Evolutionary conservation across 2,888 invertebrate species (phyloP), one percentile per base, ranked within the genome.

Genomic region (Cheiracanthium punctorium): DNA sequence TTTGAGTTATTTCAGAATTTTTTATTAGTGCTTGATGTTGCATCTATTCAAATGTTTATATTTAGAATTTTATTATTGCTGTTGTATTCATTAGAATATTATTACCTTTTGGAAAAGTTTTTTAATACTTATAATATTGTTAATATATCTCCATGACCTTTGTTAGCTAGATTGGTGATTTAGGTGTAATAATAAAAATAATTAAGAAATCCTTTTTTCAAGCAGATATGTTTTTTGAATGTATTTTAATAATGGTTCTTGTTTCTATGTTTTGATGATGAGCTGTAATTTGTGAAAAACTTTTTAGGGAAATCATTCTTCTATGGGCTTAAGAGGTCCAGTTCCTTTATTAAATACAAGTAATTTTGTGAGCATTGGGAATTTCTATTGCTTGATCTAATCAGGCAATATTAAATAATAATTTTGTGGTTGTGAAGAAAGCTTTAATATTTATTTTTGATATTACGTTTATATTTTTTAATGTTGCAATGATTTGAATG

Each of bases 311-410:
- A 75, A 71, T 24, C 91, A 91, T 80, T 90, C 90, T 0, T 85
- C 77, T 4, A 20, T 84, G 30, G 90, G 90, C 7, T 80, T 88
- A 70, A 88, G 77, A 33, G 90, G 90, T 0, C 69, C 91, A 93
- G 94, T 95, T 90, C 95, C 95, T 0, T 84, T 95, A 90, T 91
- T 95, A 91, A 95, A 95, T 93, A 95, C 95, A 12, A n/a, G 93
- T 94, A 91, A 94, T 95, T 92, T 91, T 95, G 92, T 92, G 95
- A 92, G 93, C 94, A 0, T 95, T 95, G 89, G 95, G 95, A 80
- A 92, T 95, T 79, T 93, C 94, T 4, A 93, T 95, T 37, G 95
- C 95, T 7, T 94, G 93, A 92, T 92, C 93, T 0, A 94, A 95
- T 90, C 93, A 94, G n/a, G n/a, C n/a, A n/a, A n/a, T n/a, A n/a